A percentile compares a stretch with the other conserved stretches of the same genome.
These are phyloP conservation scores for Passerina amoena DNA, from an alignment of 2,113 vertebrate species.

Conservation along the genomic window DNA sequence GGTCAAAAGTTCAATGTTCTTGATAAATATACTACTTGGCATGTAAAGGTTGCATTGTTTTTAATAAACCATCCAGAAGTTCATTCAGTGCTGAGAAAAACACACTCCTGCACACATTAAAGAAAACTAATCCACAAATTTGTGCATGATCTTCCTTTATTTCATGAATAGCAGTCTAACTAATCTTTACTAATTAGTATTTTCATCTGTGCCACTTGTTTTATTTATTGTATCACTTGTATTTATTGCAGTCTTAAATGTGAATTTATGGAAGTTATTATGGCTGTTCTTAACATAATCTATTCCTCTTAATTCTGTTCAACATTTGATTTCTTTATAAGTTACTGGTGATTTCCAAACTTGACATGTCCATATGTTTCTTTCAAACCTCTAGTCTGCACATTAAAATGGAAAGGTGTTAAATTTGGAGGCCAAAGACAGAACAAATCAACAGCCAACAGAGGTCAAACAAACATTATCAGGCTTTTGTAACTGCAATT, in stretches of 20 bases:
- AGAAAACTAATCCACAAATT: not conserved
- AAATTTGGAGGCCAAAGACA: not conserved
- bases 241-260: not conserved
- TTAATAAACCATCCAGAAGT: not conserved
- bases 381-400: not conserved
- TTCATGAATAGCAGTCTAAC: not conserved
- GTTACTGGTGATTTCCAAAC: not conserved
- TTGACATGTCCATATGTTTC: not conserved
- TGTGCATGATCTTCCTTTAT: not conserved
- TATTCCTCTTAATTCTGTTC: not conserved
- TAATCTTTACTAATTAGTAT: not conserved
- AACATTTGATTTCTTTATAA: not conserved
- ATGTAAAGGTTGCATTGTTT: not conserved
- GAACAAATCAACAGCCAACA: not conserved
- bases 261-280: not conserved
- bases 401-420: not conserved
- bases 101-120: not conserved
- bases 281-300: not conserved
- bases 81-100: not conserved
- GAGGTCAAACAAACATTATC: not conserved
- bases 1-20: not conserved
- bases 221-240: no score
- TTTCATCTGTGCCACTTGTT: not conserved
- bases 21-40: not conserved
- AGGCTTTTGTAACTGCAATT: not conserved